Evolutionary conservation across 1,140 invertebrate species (phyloP).

Genomic region (Lamellibrachia luymesi): DNA sequence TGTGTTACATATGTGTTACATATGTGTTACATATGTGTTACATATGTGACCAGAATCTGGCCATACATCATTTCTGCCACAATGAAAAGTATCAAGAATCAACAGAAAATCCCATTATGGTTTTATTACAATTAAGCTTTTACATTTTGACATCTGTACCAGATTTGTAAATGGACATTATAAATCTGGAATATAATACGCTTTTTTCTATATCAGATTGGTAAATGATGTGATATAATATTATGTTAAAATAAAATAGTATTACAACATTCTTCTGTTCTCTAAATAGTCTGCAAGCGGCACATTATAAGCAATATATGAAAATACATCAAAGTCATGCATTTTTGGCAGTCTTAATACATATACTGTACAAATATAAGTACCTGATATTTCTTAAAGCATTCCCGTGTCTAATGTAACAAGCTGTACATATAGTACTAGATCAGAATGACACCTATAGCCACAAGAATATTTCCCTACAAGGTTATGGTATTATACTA

Average conservation of each 20-base stretch:
- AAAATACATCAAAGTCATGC: not conserved
- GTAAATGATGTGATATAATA: not conserved
- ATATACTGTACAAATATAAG: not conserved
- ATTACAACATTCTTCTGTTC: not conserved
- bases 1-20: not conserved
- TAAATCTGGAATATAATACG: not conserved
- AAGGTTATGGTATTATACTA: not conserved
- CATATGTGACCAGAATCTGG: not conserved
- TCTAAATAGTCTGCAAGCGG: not conserved
- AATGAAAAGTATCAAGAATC: not conserved
- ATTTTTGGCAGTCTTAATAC: not conserved
- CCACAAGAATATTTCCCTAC: not conserved
- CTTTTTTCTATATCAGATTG: not conserved
- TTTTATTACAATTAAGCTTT: not conserved
- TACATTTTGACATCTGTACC: not conserved
- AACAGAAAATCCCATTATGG: not conserved
- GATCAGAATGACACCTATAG: not conserved
- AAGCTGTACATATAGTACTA: not conserved
- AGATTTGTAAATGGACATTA: not conserved
- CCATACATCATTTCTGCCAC: not conserved
- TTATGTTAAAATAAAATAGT: not conserved
- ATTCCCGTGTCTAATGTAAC: not conserved
- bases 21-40: not conserved
- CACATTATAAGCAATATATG: not conserved
- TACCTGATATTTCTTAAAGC: not conserved